These are phyloP conservation scores for Clupea harengus DNA, from an alignment of 2,113 vertebrate genomes.

Conservation along the genomic window DNA sequence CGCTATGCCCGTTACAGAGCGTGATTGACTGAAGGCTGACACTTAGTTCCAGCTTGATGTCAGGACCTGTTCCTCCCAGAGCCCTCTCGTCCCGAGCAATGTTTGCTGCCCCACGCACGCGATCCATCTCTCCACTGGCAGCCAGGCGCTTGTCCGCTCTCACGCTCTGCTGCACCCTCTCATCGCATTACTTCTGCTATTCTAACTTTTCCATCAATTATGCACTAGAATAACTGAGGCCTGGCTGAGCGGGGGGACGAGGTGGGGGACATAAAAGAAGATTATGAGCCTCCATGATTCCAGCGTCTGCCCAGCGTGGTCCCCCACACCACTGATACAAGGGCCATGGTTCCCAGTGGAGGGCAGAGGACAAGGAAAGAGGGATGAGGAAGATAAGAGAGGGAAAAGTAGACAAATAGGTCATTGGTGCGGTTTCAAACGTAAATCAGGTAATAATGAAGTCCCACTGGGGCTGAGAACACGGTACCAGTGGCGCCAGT, in stretches of 20 bases:
- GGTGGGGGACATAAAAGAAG: constrained; percentile 65
- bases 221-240: constrained; percentile 78
- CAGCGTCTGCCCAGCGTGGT: constrained; percentile 52
- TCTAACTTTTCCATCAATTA: constrained; percentile 81
- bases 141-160: constrained; percentile 38
- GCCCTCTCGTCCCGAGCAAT: constrained; percentile 74
- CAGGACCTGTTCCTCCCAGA: constrained; percentile 73
- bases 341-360: constrained; percentile 34
- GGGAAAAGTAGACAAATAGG: background rate
- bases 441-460: background rate
- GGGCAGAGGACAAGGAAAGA: background rate
- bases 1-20: background rate
- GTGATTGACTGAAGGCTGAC: constrained; percentile 60
- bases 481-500: background rate
- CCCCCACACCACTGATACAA: constrained; percentile 56
- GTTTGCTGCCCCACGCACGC: constrained; percentile 75
- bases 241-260: constrained; percentile 44
- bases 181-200: constrained; percentile 83
- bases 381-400: background rate
- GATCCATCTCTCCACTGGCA: constrained; percentile 63
- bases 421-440: background rate
- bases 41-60: constrained; percentile 57
- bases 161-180: constrained; percentile 74
- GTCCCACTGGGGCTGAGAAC: background rate
- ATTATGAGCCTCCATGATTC: constrained; percentile 54